Conservation (phyloP, 2,113 vertebrate species). For the Lepisosteus oculatus region DNA sequence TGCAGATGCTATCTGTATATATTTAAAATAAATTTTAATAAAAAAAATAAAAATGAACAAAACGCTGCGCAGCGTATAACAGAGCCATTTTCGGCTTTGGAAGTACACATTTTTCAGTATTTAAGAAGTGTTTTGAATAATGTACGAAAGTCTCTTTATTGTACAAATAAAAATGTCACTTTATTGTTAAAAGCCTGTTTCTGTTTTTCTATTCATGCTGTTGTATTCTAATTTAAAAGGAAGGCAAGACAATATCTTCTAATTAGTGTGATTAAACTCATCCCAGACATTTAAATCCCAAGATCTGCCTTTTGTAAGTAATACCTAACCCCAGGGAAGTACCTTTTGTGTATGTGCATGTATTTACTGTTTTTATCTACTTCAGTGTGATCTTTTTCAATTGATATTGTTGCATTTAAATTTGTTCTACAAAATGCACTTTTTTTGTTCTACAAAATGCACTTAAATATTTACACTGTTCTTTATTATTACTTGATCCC, state of each 20-base stretch:
- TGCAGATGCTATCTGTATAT: slow-evolving; percentile 89
- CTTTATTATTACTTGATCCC: too few relatives aligned
- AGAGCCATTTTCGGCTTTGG: slow-evolving; percentile 98
- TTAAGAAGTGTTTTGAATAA: slow-evolving; percentile 99
- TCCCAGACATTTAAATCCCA: neutral
- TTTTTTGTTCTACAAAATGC: too few relatives aligned
- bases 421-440: too few relatives aligned
- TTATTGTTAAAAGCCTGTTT: slow-evolving; percentile 77
- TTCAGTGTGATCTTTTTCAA: too few relatives aligned
- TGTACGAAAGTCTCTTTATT: slow-evolving; percentile 93
- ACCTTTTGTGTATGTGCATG: too few relatives aligned
- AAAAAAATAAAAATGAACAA: slow-evolving; percentile 78
- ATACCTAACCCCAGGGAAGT: too few relatives aligned
- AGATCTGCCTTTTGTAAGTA: neutral
- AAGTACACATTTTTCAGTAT: slow-evolving; percentile 98
- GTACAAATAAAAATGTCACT: slow-evolving; percentile 97
- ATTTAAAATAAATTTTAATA: slow-evolving; percentile 78
- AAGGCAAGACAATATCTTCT: neutral
- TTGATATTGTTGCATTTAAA: too few relatives aligned
- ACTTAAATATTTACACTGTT: too few relatives aligned
- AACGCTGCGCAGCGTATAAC: slow-evolving; percentile 87
- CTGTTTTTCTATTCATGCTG: slow-evolving; percentile 28
- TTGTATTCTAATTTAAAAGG: neutral
- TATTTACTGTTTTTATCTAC: too few relatives aligned
- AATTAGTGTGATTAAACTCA: neutral